phyloP scores from a whole-genome alignment of 2,888 invertebrate genomes.

The Hedychridium roseum region DNA sequence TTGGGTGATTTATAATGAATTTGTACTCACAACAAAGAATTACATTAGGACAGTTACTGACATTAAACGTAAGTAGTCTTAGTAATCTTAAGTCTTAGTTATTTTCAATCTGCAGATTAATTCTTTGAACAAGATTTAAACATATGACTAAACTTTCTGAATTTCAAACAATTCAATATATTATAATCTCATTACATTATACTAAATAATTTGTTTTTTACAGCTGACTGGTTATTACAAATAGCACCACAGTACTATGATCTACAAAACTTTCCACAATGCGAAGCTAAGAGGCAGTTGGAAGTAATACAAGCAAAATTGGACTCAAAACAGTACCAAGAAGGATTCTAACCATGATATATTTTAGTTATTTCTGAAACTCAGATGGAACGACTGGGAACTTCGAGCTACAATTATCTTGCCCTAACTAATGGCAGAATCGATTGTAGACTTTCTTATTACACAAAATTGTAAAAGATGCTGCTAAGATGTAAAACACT shows the following conservation, averaged over 20 bases:
- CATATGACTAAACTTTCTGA: too few species aligned
- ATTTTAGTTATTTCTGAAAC: conserved; percentile 42
- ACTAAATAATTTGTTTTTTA: conserved; percentile 28
- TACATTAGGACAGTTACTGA: conserved; percentile 99
- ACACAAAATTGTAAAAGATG: conserved; percentile 15
- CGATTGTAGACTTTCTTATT: conserved; percentile 16
- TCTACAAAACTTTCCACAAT: conserved; percentile 95
- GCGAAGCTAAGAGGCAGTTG: conserved; percentile 94
- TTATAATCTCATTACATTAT: too few species aligned
- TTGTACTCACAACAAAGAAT: conserved; percentile 98
- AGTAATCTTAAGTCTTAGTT: too few species aligned
- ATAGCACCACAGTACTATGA: conserved; percentile 99
- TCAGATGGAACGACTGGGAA: conserved; percentile 29
- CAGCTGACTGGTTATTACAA: conserved; percentile 93
- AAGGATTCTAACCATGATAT: conserved; percentile 76
- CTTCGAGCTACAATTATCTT: conserved; percentile 18
- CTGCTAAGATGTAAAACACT: conserved; percentile 8
- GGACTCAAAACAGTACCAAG: conserved; percentile 87
- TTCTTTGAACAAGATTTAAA: too few species aligned
- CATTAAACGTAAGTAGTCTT: conserved; percentile 86
- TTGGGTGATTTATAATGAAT: conserved; percentile 99
- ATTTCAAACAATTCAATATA: too few species aligned
- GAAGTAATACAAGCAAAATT: conserved; percentile 86
- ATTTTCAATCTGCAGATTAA: too few species aligned
- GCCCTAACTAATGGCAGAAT: conserved; percentile 4